These are phyloP conservation scores for Acanthosepion pharaonis DNA, from an alignment of 2,888 invertebrate species.

Conservation along the genomic window DNA sequence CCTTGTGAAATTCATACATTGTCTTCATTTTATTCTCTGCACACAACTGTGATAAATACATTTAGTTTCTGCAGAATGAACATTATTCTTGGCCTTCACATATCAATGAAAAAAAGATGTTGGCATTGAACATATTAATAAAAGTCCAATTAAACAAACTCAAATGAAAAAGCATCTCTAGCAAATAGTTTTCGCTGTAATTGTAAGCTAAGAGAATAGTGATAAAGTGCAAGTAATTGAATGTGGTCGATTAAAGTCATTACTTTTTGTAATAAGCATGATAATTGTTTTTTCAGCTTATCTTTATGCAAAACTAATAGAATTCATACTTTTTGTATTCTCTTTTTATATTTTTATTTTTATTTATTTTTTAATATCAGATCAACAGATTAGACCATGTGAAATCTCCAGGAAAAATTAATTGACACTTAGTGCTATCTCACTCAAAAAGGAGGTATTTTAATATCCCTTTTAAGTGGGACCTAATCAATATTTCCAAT, in stretches of 20 bases:
- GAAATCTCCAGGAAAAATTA: constrained; percentile 18
- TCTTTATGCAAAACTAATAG: neutral
- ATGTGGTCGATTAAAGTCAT: neutral
- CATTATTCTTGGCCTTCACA: too few species aligned
- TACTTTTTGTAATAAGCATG: neutral
- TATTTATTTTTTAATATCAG: neutral
- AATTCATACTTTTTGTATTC: neutral
- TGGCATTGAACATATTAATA: neutral
- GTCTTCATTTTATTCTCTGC: too few species aligned
- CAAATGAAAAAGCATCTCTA: neutral
- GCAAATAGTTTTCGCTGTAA: neutral
- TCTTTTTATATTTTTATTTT: neutral
- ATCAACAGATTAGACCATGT: neutral
- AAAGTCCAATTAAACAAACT: neutral
- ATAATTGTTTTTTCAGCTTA: neutral
- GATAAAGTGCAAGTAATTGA: neutral
- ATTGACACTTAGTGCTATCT: neutral
- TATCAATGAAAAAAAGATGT: neutral
- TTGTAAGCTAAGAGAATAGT: neutral
- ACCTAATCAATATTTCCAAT: neutral
- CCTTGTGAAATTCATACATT: too few species aligned
- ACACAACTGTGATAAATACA: too few species aligned
- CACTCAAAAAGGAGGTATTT: neutral
- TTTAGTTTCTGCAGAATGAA: too few species aligned
- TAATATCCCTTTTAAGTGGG: neutral